These are phyloP conservation scores for Pyrochroa serraticornis DNA, from an alignment of 2,888 invertebrate genomes.

Conservation along the genomic window DNA sequence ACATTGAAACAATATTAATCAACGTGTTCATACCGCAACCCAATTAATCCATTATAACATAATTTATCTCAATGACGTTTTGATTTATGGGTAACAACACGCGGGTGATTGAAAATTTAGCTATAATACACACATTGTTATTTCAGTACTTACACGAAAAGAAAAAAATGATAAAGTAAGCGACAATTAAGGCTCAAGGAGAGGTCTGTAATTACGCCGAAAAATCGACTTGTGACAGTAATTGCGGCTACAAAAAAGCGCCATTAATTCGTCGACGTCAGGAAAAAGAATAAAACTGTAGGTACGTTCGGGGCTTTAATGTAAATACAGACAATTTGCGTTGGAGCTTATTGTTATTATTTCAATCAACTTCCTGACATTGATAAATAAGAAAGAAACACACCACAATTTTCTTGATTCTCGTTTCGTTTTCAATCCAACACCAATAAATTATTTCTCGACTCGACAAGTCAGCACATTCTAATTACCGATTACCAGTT, in stretches of 20 bases:
- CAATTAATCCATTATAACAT: too few species aligned
- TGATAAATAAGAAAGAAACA: background rate
- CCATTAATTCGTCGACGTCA: conserved; percentile 12
- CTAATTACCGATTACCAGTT: conserved; percentile 1
- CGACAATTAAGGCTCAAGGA: conserved; percentile 16
- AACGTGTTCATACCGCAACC: too few species aligned
- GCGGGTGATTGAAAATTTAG: too few species aligned
- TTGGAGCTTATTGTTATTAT: background rate
- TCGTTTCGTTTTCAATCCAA: too few species aligned
- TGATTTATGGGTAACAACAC: too few species aligned
- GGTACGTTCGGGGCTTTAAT: background rate
- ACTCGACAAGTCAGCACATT: background rate
- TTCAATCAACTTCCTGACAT: conserved; percentile 13
- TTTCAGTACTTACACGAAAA: background rate
- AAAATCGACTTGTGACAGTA: conserved; percentile 13
- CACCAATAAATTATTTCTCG: background rate
- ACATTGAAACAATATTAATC: too few species aligned
- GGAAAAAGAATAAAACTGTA: conserved; percentile 4
- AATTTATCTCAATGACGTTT: too few species aligned
- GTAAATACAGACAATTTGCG: too few species aligned
- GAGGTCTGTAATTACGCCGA: conserved; percentile 9
- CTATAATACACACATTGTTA: too few species aligned
- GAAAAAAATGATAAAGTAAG: background rate
- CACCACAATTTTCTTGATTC: too few species aligned
- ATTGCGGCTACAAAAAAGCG: conserved; percentile 6